Base-by-base conservation (phyloP, 1,140 invertebrate genomes). In the Agrilus planipennis region DNA sequence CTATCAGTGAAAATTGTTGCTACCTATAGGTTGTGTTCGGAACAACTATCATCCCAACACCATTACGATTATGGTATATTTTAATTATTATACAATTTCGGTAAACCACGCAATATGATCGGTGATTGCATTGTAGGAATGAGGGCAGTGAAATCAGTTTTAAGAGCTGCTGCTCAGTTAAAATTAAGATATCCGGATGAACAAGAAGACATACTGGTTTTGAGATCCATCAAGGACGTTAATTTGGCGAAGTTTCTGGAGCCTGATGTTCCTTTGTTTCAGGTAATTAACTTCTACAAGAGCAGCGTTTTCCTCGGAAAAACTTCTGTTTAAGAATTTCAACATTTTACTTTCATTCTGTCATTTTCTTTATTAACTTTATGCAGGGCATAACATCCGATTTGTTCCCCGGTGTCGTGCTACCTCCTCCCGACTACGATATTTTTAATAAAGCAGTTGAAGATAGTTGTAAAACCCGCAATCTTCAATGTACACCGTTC, bases 51-150 rank as follows among this genome's bases (percentile, higher is more conserved):
- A 0, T 90, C 85, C 7, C 91, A 96, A 62, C 80, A 79, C 58
- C 92, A 97, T 69, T 97, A 97, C 58, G 92, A 97, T 73, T 95
- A 95, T 54, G 91, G 89, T 73, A 70, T 69, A 9, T 28, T n/a
- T 18, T n/a, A n/a, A n/a, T n/a, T n/a, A n/a, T n/a, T n/a, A n/a
- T n/a, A n/a, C n/a, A n/a, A n/a, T n/a, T n/a, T n/a, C n/a, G n/a
- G n/a, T n/a, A n/a, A n/a, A n/a, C n/a, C n/a, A n/a, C n/a, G n/a
- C n/a, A n/a, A n/a, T n/a, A n/a, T n/a, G n/a, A n/a, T n/a, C n/a
- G n/a, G n/a, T n/a, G n/a, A n/a, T n/a, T 39, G 14, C 25, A 21
- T 34, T 51, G 47, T 37, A 77, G 75, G 79, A 16, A 88, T 89
- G 84, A 70, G 84, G 47, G 84, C 84, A 12, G 85, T 91, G 0